Base-by-base conservation (phyloP, 37 sponge, comb jelly and placozoan species). In the Haliclona indistincta region DNA sequence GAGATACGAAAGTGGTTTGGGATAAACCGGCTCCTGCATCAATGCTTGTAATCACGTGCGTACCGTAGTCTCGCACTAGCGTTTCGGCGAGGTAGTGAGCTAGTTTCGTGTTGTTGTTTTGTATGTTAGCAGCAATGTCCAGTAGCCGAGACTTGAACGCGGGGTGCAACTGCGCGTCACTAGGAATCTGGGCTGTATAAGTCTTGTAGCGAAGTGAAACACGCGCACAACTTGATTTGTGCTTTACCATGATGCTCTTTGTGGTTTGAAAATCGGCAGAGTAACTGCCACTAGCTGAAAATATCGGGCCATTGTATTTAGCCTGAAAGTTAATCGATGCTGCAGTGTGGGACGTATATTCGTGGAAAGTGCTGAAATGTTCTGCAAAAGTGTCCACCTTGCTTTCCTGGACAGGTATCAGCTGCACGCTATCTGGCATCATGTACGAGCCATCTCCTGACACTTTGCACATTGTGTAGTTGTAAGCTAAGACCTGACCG, bases 21-120 rank as follows among this genome's bases (percentile, higher is more conserved):
- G 73, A 36, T 0, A 87, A 52, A 3, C 87, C 52, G 0, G 78
- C 91, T 43, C 91, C 91, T 3, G 86, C 91, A 37, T 81, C 75
- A 52, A 80, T 42, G 39, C 80, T 74, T n/a, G 63, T 78, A 22
- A 80, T 42, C 25, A 71, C 76, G 55, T 92, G 84, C 8, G 93
- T 92, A 15, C 93, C 93, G 35, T 84, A 92, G 43, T 92, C 93
- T 52, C 84, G 54, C 47, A 92, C 70, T 0, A 86, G 52, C 7
- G 87, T 65, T 71, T 92, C 84, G 0, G 88, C 66, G 13, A 80
- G 64, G 61, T 92, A 92, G 25, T 67, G 38, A 0, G 85, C 88
- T 44, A 64, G 39, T 25, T 74, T 65, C 0, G 66, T 83, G 63
- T 78, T 72, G 63, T 92, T 87, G 63, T 71, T 83, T 25, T 87